Conservation (phyloP, 1,140 invertebrate genomes). For the Prorops nasuta region DNA sequence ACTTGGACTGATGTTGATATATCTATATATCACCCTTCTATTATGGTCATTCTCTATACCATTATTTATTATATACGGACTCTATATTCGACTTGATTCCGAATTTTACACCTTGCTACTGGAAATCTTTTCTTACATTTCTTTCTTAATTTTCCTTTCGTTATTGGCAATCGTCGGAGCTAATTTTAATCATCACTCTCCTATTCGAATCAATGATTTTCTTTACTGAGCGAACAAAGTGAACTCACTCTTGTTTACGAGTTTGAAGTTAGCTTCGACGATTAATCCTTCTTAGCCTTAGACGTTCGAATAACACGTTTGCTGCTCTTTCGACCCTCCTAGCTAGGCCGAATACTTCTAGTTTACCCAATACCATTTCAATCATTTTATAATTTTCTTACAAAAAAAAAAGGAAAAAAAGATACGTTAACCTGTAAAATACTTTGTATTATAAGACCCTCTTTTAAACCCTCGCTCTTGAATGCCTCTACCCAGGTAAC, state of each 20-base stretch:
- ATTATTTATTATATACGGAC: constrained; percentile 37
- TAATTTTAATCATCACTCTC: constrained; percentile 16
- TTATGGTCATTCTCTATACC: constrained; percentile 27
- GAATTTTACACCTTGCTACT: constrained; percentile 34
- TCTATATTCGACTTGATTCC: constrained; percentile 42
- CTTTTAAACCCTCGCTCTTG: constrained; percentile 41
- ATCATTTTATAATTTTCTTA: constrained; percentile 29
- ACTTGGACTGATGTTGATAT: constrained; percentile 25
- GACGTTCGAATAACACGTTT: constrained; percentile 42
- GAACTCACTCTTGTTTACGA: background rate
- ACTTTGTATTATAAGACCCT: constrained; percentile 42
- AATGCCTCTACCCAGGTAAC: constrained; percentile 46
- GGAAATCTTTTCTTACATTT: constrained; percentile 30
- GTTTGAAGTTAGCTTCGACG: constrained; percentile 30
- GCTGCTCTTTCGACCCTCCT: constrained; percentile 38
- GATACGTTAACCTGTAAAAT: constrained; percentile 38
- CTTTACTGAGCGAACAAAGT: background rate
- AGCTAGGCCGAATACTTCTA: constrained; percentile 40
- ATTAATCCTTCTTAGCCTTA: constrained; percentile 35
- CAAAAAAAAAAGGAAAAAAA: constrained; percentile 17
- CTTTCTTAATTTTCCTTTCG: constrained; percentile 32
- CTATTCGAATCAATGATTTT: background rate
- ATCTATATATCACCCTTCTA: constrained; percentile 18
- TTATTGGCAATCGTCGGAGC: constrained; percentile 27
- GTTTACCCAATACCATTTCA: constrained; percentile 32